These are phyloP conservation scores for Mungos mungo DNA, from an alignment of 2,113 vertebrate genomes.

Conservation along the genomic window DNA sequence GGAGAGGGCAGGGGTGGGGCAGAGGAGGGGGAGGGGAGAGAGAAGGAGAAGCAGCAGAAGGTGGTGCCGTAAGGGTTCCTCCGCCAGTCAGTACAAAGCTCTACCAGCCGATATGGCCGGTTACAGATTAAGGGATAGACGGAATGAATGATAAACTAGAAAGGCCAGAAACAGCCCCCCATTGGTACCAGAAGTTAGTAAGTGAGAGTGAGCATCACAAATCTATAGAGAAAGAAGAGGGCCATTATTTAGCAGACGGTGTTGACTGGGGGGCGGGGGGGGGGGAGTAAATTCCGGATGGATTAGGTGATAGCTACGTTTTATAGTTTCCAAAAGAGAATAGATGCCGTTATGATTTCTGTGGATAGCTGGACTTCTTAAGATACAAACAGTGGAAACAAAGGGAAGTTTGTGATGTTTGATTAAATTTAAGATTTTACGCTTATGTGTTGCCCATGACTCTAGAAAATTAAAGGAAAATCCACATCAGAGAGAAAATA, in stretches of 20 bases:
- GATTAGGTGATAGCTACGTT: not conserved
- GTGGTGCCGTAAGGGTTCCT: accelerated
- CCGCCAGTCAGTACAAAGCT: too few species aligned
- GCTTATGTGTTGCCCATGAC: not conserved
- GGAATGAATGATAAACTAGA: not conserved
- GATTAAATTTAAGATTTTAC: not conserved
- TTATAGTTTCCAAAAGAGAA: not conserved
- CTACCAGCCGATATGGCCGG: not conserved
- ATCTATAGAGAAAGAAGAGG: too few species aligned
- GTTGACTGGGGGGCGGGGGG: not conserved
- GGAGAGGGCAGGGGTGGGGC: accelerated
- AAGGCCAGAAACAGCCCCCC: not conserved
- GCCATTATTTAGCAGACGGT: accelerated
- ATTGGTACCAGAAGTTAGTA: accelerated
- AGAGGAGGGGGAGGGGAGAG: not conserved
- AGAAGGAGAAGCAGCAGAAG: not conserved
- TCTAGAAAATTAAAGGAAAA: not conserved
- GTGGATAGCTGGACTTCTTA: not conserved
- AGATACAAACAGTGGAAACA: not conserved
- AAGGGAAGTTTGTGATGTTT: not conserved
- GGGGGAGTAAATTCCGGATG: not conserved
- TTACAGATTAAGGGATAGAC: not conserved
- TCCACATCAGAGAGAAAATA: not conserved
- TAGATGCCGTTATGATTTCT: not conserved
- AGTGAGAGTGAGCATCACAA: accelerated